These are phyloP conservation scores for Caenorhabditis parvicauda DNA, from an alignment of 2,888 invertebrate species.

Conservation along the genomic window DNA sequence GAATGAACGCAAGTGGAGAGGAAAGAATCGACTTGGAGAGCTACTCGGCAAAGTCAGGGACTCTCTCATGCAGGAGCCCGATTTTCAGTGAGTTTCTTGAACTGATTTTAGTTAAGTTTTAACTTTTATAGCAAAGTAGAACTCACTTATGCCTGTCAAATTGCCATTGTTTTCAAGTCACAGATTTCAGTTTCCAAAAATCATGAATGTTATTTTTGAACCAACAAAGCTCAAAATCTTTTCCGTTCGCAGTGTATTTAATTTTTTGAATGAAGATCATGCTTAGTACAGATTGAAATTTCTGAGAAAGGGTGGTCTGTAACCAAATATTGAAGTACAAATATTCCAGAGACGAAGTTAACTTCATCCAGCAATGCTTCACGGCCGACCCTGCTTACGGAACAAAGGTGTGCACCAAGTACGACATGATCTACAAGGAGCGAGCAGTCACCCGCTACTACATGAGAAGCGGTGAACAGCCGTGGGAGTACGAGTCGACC, in stretches of 20 bases:
- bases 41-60: conserved; percentile 16
- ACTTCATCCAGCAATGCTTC: conserved; percentile 9
- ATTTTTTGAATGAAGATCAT: no score
- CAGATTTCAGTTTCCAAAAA: no score
- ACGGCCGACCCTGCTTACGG: conserved; percentile 5
- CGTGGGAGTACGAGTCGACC: not conserved
- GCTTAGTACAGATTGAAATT: not conserved
- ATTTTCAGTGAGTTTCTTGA: conserved; percentile 4
- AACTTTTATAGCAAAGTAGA: no score
- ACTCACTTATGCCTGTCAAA: no score
- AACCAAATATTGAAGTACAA: not conserved
- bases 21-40: conserved; percentile 15
- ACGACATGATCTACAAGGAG: conserved; percentile 23
- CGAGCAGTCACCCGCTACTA: conserved; percentile 6
- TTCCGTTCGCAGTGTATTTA: no score
- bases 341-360: conserved; percentile 14
- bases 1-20: not conserved
- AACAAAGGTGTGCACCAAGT: conserved; percentile 5
- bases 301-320: not conserved
- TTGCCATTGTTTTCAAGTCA: no score
- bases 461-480: not conserved
- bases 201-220: no score
- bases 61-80: conserved; percentile 8
- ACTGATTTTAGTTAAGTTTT: not conserved
- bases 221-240: no score